These are phyloP conservation scores for Anguilla pacifica DNA, from an alignment of 2,797 vertebrate species.

Conservation along the genomic window DNA sequence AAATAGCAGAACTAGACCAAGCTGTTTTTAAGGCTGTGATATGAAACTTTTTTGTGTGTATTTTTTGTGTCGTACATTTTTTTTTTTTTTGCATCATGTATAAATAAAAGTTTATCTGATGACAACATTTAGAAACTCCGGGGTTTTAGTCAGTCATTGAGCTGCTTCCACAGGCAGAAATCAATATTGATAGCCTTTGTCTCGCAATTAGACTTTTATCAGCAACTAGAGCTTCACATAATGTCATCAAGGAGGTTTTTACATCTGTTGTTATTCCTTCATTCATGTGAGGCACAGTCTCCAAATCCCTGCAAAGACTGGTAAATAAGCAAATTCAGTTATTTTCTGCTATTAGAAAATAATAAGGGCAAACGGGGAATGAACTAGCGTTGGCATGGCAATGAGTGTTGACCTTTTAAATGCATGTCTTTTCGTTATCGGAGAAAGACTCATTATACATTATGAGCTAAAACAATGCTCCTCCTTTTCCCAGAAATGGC, in stretches of 20 bases:
- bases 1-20: not conserved
- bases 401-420: slow-evolving; percentile 53
- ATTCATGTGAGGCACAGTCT: not conserved
- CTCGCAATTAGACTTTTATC: slow-evolving; percentile 17
- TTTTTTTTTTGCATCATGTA: not conserved
- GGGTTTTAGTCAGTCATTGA: not conserved
- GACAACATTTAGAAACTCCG: not conserved
- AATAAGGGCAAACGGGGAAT: not conserved
- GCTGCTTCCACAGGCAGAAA: not conserved
- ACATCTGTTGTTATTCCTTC: not conserved
- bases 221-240: slow-evolving; percentile 3
- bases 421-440: slow-evolving; percentile 41
- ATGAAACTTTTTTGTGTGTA: not conserved
- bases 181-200: slow-evolving; percentile 16
- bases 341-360: slow-evolving; percentile 16
- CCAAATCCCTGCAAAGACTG: not conserved
- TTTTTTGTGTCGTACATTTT: not conserved
- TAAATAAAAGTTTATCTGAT: not conserved
- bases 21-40: not conserved
- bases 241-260: not conserved
- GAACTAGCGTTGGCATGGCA: slow-evolving; percentile 32
- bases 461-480: slow-evolving; percentile 47
- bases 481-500: slow-evolving; percentile 1
- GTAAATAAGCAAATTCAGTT: slow-evolving; percentile 9
- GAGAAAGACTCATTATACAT: slow-evolving; percentile 53